Base-by-base conservation (phyloP, 2,888 invertebrate species). In the Drosophila tripunctata region DNA sequence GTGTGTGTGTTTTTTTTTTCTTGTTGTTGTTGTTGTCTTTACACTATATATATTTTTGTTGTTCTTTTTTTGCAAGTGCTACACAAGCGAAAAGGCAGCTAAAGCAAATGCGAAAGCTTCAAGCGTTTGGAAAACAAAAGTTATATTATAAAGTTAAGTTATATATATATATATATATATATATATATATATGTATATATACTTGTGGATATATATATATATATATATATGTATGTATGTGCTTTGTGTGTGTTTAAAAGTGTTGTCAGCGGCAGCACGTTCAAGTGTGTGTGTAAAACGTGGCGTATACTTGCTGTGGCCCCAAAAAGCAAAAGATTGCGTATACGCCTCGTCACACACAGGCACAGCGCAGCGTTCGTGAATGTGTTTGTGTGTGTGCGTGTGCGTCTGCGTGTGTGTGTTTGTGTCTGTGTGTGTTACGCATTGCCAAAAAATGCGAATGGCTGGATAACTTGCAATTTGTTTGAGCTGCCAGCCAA, bases 301-400 rank as follows among this genome's bases (percentile, higher is more conserved):
- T 85, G 87, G 85, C 85, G 82, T 87, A 78, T 81, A 85, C 75
- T 85, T 78, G 50, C 78, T 87, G 69, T 67, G 75, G 35, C 31
- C 64, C 58, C n/a, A n/a, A 67, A 27, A 62, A 30, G 12, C 33
- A 52, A 61, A 65, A 48, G 75, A 84, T 80, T 87, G 86, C 88
- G 88, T 85, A 85, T 88, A 86, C 88, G 88, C 72, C 63, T 67
- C 33, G 58, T 15, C n/a, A 21, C 31, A 21, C 31, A n/a, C 15
- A n/a, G 15, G 0, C 21, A 21, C 4, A 21, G 21, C 21, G 4
- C 33, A 19, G 22, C 40, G 24, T 56, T 38, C 38, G 45, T 47
- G 38, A 35, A 22, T 36, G 40, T 35, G 35, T 14, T 45, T 30
- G 4, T 21, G 31, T 57, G 44, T 47, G 48, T 47, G 35, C 33